Conservation (phyloP, 2,797 vertebrate species). For the Emydoidea blandingii region DNA sequence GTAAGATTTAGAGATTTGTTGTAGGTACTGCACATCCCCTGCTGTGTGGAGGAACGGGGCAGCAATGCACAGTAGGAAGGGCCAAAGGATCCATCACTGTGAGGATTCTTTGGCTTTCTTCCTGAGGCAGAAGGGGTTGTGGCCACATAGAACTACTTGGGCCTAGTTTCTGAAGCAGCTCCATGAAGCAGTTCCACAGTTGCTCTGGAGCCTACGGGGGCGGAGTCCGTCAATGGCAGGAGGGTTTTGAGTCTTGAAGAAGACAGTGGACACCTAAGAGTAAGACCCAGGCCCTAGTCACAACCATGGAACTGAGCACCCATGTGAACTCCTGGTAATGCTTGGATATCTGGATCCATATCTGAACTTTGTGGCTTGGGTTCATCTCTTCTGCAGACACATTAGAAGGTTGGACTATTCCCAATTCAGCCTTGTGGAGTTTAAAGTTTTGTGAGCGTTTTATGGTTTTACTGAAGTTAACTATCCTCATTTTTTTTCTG, state of each 20-base stretch:
- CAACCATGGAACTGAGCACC: background rate
- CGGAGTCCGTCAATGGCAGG: background rate
- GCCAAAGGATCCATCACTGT: rapidly evolving
- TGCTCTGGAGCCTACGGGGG: background rate
- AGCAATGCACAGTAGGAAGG: background rate
- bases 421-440: no score
- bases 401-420: background rate
- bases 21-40: rapidly evolving
- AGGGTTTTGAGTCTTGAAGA: background rate
- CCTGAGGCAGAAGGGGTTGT: background rate
- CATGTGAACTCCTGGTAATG: background rate
- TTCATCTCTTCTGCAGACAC: background rate
- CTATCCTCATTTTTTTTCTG: background rate
- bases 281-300: background rate
- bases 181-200: rapidly evolving
- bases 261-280: background rate
- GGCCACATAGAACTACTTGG: no score
- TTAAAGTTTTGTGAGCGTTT: background rate
- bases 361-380: no score
- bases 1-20: background rate
- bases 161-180: background rate
- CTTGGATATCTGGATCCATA: background rate
- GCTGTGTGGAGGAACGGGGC: background rate
- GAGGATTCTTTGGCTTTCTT: rapidly evolving
- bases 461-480: background rate